Conservation (phyloP, 1,140 invertebrate genomes). For the Penaeus indicus region DNA sequence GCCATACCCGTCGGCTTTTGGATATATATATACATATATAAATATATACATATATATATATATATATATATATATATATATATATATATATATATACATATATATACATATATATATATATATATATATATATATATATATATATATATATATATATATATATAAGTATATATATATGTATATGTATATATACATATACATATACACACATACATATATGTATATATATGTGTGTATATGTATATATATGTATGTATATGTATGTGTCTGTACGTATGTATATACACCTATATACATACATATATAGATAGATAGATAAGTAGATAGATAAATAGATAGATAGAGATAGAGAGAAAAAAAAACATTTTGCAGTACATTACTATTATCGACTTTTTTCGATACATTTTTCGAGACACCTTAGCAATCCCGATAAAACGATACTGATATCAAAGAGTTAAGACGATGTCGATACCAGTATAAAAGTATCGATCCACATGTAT, state of each 20-base stretch:
- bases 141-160: not conserved
- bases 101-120: not conserved
- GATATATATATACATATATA: not conserved
- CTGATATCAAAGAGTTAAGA: too few relatives aligned
- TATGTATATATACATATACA: slow-evolving; percentile 12
- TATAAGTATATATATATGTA: not conserved
- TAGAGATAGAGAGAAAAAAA: too few relatives aligned
- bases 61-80: not conserved
- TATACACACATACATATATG: not conserved
- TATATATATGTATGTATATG: not conserved
- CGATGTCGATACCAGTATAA: too few relatives aligned
- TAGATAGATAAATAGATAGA: not conserved
- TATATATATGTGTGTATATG: not conserved
- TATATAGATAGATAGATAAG: not conserved
- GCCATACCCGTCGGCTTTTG: not conserved
- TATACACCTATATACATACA: not conserved
- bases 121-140: not conserved
- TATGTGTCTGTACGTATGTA: not conserved
- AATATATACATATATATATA: not conserved
- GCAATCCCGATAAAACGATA: too few relatives aligned
- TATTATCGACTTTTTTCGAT: too few relatives aligned
- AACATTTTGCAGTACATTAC: too few relatives aligned
- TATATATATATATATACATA: not conserved
- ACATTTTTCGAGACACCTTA: too few relatives aligned
- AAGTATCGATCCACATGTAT: too few relatives aligned